Conservation (phyloP, 2,113 vertebrate genomes). For the Morphnarchus princeps region DNA sequence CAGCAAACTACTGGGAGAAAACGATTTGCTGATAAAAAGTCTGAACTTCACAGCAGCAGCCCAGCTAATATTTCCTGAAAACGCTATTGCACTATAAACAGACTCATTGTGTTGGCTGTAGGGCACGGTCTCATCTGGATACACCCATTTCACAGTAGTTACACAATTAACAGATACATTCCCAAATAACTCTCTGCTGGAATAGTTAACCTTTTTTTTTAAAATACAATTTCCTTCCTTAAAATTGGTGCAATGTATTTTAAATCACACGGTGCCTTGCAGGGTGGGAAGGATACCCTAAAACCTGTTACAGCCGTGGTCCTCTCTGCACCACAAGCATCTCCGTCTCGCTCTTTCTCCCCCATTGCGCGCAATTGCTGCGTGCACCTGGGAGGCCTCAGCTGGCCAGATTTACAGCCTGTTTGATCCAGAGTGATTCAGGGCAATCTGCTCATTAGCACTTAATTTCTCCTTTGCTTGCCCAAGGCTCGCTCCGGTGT, state of each 20-base stretch:
- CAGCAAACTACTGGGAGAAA: neutral
- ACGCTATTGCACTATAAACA: neutral
- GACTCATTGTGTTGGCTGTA: neutral
- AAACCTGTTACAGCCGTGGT: neutral
- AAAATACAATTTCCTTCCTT: neutral
- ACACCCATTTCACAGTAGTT: neutral
- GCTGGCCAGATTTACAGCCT: neutral
- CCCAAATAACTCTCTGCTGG: neutral
- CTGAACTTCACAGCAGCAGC: slow-evolving; percentile 4
- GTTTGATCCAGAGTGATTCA: neutral
- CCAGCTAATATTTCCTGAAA: neutral
- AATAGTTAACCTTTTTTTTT: neutral
- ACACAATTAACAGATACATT: neutral
- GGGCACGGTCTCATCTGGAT: neutral
- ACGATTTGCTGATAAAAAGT: neutral
- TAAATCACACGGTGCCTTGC: neutral
- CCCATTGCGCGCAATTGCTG: neutral
- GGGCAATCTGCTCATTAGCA: neutral
- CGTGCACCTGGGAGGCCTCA: neutral
- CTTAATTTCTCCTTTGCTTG: neutral
- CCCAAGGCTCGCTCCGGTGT: neutral
- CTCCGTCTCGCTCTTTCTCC: neutral
- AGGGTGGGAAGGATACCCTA: neutral
- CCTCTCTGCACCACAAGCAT: neutral
- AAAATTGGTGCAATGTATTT: neutral